phyloP scores from a whole-genome alignment of 2,797 vertebrate genomes.

The Gymnodraco acuticeps region DNA sequence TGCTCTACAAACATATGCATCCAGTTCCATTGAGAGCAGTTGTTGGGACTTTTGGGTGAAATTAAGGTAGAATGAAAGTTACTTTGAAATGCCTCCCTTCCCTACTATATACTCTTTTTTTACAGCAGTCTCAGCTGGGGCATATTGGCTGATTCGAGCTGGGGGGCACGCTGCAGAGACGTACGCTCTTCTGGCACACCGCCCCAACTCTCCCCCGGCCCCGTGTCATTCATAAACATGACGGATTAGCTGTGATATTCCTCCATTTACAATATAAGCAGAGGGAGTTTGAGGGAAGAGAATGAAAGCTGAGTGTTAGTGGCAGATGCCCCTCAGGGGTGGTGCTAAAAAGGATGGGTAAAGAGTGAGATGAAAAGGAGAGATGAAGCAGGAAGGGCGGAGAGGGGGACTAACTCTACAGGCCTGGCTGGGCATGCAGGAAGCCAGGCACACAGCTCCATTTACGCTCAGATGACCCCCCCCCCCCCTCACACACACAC shows the following conservation, averaged over 20 bases:
- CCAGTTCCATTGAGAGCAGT: background rate
- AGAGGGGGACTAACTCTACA: slow-evolving; percentile 81
- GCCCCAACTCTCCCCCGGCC: slow-evolving; percentile 75
- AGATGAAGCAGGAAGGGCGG: slow-evolving; percentile 89
- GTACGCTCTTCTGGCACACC: slow-evolving; percentile 68
- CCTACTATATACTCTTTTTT: slow-evolving; percentile 59
- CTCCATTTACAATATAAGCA: slow-evolving; percentile 86
- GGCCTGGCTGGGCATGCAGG: slow-evolving; percentile 84
- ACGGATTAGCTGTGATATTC: slow-evolving; percentile 89
- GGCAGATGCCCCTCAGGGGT: slow-evolving; percentile 85
- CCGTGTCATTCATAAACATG: slow-evolving; percentile 92
- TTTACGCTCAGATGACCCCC: slow-evolving; percentile 84
- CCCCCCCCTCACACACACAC: no score
- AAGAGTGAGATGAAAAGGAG: slow-evolving; percentile 90
- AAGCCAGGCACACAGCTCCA: slow-evolving; percentile 86
- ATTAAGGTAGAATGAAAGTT: slow-evolving; percentile 19
- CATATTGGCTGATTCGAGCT: slow-evolving; percentile 76
- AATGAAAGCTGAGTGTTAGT: slow-evolving; percentile 83
- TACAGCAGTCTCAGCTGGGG: slow-evolving; percentile 52
- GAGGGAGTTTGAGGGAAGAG: slow-evolving; percentile 64
- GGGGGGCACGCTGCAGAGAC: slow-evolving; percentile 74
- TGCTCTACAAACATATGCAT: no score
- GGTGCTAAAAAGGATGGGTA: slow-evolving; percentile 92
- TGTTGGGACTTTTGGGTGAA: slow-evolving; percentile 1
- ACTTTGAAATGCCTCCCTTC: slow-evolving; percentile 44